A percentile compares a stretch with the other conserved stretches of the same genome.
These are phyloP conservation scores for Melitaea cinxia DNA, from an alignment of 1,140 invertebrate species.

Conservation along the genomic window DNA sequence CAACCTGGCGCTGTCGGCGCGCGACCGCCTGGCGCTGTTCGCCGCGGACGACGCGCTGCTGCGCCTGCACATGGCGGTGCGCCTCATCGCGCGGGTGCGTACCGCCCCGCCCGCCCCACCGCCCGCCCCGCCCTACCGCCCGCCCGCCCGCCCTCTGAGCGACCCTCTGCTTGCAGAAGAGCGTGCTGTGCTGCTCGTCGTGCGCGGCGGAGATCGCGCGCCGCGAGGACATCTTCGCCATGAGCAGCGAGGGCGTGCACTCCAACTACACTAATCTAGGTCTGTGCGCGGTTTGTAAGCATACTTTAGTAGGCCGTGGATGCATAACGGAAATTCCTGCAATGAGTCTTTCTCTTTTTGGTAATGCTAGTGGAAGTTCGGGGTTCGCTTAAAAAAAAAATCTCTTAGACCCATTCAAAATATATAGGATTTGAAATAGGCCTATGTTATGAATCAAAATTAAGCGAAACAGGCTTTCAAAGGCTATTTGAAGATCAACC, in stretches of 20 bases:
- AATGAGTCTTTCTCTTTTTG: no score
- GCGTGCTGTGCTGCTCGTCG: constrained; percentile 59
- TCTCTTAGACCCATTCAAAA: no score
- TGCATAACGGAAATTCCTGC: no score
- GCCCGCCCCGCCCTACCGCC: background rate
- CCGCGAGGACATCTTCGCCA: constrained; percentile 86
- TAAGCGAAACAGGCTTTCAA: no score
- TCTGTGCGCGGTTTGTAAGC: constrained; percentile 29
- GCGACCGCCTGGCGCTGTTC: constrained; percentile 83
- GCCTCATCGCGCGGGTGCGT: constrained; percentile 50
- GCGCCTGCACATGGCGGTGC: constrained; percentile 83
- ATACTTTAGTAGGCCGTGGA: no score
- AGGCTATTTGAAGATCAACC: no score
- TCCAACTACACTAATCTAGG: constrained; percentile 89
- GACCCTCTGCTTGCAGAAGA: constrained; percentile 43
- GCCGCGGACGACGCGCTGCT: constrained; percentile 85
- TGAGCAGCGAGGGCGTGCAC: constrained; percentile 90
- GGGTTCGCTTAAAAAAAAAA: no score
- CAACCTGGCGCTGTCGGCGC: constrained; percentile 86
- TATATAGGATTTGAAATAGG: no score
- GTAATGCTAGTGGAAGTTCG: no score
- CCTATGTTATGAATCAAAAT: no score
- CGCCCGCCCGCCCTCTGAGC: no score
- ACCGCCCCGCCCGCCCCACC: no score
- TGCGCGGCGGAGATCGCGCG: constrained; percentile 64